Evolutionary conservation across 2,113 vertebrate genomes (phyloP), one percentile per base, ranked within the genome.

Genomic region (Arothron firmamentum): DNA sequence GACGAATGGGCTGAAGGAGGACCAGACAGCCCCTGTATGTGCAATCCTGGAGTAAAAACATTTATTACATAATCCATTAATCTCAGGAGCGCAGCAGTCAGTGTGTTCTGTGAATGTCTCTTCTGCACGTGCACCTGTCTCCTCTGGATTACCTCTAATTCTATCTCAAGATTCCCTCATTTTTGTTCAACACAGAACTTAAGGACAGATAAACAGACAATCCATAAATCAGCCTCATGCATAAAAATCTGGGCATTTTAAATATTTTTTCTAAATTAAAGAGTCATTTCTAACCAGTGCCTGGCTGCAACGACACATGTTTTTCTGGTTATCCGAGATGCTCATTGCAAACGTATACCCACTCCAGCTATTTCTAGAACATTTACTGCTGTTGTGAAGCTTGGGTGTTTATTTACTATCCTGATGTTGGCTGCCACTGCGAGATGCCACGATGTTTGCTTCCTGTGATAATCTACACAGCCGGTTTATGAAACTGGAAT

Each of bases 391-490:
- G 80, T 82, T 82, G 75, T 70, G 71, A 72, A 79, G 82, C 67
- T 56, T 53, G 42, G 63, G 65, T 74, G 79, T 84, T 81, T 86
- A 77, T 83, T 84, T 83, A 82, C 78, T 65, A 77, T 84, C 77
- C 74, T 78, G 72, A 73, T 67, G 78, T 56, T 76, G 83, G 80
- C 80, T 62, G 71, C 74, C 74, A 53, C 59, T 55, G 71, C 69
- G 20, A 72, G 67, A 84, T 83, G 83, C 83, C 83, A 59, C 4
- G 75, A 74, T 52, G 74, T 78, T 84, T 61, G 74, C 80, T 87
- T 87, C 82, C 85, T 83, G 84, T 83, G 84, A 71, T 87, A 89
- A 87, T 86, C 85, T 83, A 79, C 68, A 56, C 66, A 62, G 74
- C 69, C 72, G 49, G 74, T 56, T 64, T 62, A 65, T 83, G 82